A percentile compares a stretch with the other conserved stretches of the same genome.
phyloP scores from a whole-genome alignment of 2,113 vertebrate genomes.

The Stictonetta naevosa region DNA sequence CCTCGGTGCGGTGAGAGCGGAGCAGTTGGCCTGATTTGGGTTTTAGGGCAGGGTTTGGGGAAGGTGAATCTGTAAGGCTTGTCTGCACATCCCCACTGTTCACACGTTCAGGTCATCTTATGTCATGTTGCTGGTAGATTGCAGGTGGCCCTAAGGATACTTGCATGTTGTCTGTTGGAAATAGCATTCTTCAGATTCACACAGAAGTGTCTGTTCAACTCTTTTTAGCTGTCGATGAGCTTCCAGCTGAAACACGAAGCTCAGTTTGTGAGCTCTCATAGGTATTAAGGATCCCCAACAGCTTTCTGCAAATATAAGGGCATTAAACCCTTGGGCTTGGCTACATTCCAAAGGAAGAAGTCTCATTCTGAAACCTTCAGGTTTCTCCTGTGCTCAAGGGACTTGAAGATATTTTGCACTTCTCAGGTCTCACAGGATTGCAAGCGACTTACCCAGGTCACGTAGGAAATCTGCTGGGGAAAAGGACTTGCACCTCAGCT shows the following conservation, averaged over 20 bases:
- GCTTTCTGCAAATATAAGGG: neutral
- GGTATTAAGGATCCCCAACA: neutral
- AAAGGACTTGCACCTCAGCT: neutral
- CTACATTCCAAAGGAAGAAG: constrained; percentile 5
- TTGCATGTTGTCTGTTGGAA: neutral
- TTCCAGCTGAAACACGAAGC: constrained; percentile 47
- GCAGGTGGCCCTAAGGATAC: neutral
- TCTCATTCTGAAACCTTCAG: neutral
- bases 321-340: constrained; percentile 34
- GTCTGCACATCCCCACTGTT: neutral
- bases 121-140: neutral
- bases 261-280: neutral
- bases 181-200: neutral
- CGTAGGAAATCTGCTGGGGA: neutral
- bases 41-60: neutral
- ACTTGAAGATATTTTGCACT: constrained; percentile 22
- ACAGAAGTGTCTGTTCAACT: neutral
- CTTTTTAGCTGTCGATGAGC: neutral
- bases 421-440: neutral
- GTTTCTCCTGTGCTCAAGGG: neutral
- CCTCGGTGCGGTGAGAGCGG: neutral
- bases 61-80: neutral
- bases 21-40: rapidly evolving
- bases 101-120: neutral
- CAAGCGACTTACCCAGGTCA: constrained; percentile 16